Conservation (phyloP, 2,113 vertebrate species). For the Ctenomys sociabilis region DNA sequence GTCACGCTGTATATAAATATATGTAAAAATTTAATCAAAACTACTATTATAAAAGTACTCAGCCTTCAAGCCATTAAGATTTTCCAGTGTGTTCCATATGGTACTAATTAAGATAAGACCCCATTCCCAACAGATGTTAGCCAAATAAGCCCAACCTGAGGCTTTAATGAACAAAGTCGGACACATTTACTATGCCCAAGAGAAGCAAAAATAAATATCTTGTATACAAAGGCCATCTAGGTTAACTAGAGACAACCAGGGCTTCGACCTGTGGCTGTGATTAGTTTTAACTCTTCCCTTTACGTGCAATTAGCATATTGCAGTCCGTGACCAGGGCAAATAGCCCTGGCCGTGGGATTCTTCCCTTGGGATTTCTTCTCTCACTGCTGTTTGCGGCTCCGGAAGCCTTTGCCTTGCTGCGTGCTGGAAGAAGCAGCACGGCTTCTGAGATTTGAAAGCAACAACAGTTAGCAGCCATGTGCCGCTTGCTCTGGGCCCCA, state of each 20-base stretch:
- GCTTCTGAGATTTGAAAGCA: constrained; percentile 15
- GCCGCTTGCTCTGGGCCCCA: background rate
- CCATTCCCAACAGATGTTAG: constrained; percentile 80
- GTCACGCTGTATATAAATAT: background rate
- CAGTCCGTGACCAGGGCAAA: background rate
- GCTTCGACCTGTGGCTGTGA: background rate
- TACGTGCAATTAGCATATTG: constrained; percentile 51
- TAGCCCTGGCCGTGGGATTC: background rate
- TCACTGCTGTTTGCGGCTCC: background rate
- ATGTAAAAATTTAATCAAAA: constrained; percentile 32
- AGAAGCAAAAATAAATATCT: constrained; percentile 76
- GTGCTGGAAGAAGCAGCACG: background rate
- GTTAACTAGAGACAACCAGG: constrained; percentile 51
- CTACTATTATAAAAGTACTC: constrained; percentile 60
- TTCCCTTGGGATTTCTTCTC: background rate
- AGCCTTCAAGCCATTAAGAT: constrained; percentile 5
- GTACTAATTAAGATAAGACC: constrained; percentile 82
- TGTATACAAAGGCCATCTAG: constrained; percentile 43
- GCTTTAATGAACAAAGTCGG: constrained; percentile 81
- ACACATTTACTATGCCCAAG: constrained; percentile 73
- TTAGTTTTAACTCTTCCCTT: background rate
- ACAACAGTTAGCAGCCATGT: background rate
- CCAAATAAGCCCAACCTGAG: constrained; percentile 82
- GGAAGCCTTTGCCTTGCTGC: background rate
- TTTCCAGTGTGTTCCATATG: constrained; percentile 73